Evolutionary conservation across 1,140 invertebrate species (phyloP).

Genomic region (Panulirus ornatus): DNA sequence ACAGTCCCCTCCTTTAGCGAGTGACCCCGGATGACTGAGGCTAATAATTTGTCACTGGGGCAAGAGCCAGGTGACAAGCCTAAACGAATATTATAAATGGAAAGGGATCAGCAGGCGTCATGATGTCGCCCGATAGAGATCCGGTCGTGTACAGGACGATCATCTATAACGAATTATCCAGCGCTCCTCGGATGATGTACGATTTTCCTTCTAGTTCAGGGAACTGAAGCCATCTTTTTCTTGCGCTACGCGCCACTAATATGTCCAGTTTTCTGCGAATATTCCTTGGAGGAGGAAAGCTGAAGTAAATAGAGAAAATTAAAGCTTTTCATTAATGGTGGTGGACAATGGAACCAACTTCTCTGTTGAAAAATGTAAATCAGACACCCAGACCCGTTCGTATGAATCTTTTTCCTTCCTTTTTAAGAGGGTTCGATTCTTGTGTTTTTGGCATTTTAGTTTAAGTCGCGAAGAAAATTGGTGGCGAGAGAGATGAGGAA

Average conservation of each 20-base stretch:
- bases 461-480: neutral
- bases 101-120: neutral
- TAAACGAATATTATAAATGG: neutral
- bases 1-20: too few species aligned
- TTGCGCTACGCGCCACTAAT: too few species aligned
- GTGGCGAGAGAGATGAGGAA: neutral
- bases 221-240: neutral
- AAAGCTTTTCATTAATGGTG: too few species aligned
- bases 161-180: neutral
- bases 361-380: neutral
- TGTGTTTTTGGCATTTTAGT: constrained; percentile 9
- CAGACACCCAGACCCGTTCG: neutral
- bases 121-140: neutral
- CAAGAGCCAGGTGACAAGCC: neutral
- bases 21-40: too few species aligned
- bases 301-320: too few species aligned
- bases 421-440: neutral
- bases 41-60: too few species aligned
- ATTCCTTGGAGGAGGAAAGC: too few species aligned
- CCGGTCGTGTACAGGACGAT: neutral
- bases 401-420: too few species aligned
- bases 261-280: too few species aligned
- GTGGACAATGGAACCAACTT: neutral
- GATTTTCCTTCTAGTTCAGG: neutral
- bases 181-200: neutral